Evolutionary conservation across 2,888 invertebrate genomes (phyloP), one percentile per base, ranked within the genome.

Genomic region (Norana najaformis): DNA sequence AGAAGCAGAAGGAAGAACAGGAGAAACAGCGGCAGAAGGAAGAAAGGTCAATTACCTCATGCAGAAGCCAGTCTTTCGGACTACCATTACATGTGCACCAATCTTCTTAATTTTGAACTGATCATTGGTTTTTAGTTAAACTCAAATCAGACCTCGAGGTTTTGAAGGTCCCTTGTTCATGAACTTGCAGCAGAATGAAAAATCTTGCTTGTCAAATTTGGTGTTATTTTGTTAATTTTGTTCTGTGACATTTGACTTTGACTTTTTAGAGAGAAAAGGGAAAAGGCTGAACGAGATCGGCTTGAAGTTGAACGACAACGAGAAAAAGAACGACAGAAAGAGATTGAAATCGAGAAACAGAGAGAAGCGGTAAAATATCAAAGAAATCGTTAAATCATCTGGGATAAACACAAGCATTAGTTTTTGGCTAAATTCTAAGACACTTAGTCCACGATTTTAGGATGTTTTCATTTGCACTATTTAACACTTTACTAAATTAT

Each of bases 271-370:
- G 85, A 85, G 85, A 85, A 23, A 37, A 85, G 37, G 37, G 85
- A 85, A 35, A 85, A 36, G 16, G 85, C 18, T 6, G 85, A 88
- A 47, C 88, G 41, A 36, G 39, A 88, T 88, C 34, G 37, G 14
- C 39, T 88, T 88, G 69, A 88, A 38, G 23, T 39, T 88, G 82
- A 90, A 38, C 85, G 90, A 69, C 36, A 41, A 69, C 88, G 37
- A 34, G 88, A 90, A 36, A 34, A 82, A 69, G 47, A 88, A 69
- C 88, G 69, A 90, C 88, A 90, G 69, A 41, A 88, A 53, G 88
- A 90, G 82, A 88, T 35, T 53, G 82, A 90, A 38, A 53, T 34
- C 47, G 88, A 90, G 88, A 90, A 69, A 53, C 69, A 88, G 69
- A 88, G 69, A 88, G 88, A 38, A 18, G 85, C 34, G 88, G 88